Percentiles rank a stretch among this genome's conserved stretches.
These are phyloP conservation scores for Thyatira batis DNA, from an alignment of 2,888 invertebrate species.

Conservation along the genomic window DNA sequence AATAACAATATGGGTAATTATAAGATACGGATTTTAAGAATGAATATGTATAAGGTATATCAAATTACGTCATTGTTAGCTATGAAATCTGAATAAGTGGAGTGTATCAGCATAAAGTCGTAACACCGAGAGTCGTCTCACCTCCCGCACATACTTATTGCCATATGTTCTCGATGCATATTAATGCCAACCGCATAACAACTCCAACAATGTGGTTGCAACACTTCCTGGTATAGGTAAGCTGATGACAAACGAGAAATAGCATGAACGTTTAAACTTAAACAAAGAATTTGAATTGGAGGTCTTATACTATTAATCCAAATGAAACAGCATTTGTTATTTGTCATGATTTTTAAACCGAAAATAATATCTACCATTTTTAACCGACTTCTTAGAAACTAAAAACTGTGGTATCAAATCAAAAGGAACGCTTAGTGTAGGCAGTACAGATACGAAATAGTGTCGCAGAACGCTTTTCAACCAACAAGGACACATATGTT, in stretches of 20 bases:
- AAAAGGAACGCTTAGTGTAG: no score
- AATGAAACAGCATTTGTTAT: no score
- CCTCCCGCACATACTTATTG: constrained; percentile 42
- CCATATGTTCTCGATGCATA: constrained; percentile 62
- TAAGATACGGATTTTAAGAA: neutral
- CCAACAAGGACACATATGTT: constrained; percentile 71
- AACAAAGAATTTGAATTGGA: neutral
- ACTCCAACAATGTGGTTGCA: constrained; percentile 59
- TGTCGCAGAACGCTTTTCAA: constrained; percentile 23
- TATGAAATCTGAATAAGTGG: constrained; percentile 37
- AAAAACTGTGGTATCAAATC: neutral
- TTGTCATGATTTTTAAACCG: neutral
- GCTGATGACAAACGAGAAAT: constrained; percentile 33
- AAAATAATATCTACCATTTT: neutral
- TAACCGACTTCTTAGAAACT: neutral
- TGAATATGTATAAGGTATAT: constrained; percentile 8
- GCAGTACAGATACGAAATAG: neutral
- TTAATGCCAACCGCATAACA: constrained; percentile 64
- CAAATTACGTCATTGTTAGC: constrained; percentile 30
- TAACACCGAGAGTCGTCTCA: constrained; percentile 40
- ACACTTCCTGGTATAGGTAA: constrained; percentile 68
- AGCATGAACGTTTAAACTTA: constrained; percentile 11
- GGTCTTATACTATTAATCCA: no score
- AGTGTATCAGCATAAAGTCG: constrained; percentile 35
- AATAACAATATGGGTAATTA: neutral